Conservation (phyloP, 2,888 invertebrate species). For the Micoletzkya japonica region DNA sequence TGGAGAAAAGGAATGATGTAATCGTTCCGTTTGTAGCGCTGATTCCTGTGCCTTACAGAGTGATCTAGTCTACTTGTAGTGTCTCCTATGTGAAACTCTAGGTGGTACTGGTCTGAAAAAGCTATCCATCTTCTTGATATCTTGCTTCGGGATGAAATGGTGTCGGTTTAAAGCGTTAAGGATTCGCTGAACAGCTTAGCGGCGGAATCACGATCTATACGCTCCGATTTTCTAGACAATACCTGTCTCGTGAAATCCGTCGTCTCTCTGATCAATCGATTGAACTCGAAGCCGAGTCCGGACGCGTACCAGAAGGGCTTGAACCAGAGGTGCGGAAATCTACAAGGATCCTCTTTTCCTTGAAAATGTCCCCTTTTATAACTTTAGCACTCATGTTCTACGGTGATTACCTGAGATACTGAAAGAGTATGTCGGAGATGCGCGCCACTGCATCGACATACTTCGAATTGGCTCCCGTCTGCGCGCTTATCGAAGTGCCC, state of each 20-base stretch:
- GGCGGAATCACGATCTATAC: too few species aligned
- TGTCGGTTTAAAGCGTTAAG: too few species aligned
- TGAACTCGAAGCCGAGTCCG: conserved; percentile 61
- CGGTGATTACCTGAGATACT: not conserved
- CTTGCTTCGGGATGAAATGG: too few species aligned
- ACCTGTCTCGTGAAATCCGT: conserved; percentile 39
- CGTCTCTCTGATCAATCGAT: conserved; percentile 26
- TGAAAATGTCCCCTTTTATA: not conserved
- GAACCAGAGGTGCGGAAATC: conserved; percentile 70
- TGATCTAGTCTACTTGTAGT: too few species aligned
- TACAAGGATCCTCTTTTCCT: conserved; percentile 48
- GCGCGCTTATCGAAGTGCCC: conserved; percentile 51
- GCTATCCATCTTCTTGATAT: too few species aligned
- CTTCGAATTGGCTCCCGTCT: conserved; percentile 30
- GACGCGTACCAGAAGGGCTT: conserved; percentile 72
- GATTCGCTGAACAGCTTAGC: too few species aligned
- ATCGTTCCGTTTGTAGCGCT: too few species aligned
- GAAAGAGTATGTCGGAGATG: conserved; percentile 7
- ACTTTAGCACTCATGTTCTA: not conserved
- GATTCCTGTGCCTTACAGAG: too few species aligned
- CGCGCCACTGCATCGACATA: conserved; percentile 15
- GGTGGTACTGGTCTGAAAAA: too few species aligned
- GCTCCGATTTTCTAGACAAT: too few species aligned
- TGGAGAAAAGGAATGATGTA: too few species aligned
- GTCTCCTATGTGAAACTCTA: too few species aligned